A percentile compares a stretch with the other conserved stretches of the same genome.
Evolutionary conservation across 2,797 vertebrate species (phyloP).

Genomic region (Sebastes taczanowskii): DNA sequence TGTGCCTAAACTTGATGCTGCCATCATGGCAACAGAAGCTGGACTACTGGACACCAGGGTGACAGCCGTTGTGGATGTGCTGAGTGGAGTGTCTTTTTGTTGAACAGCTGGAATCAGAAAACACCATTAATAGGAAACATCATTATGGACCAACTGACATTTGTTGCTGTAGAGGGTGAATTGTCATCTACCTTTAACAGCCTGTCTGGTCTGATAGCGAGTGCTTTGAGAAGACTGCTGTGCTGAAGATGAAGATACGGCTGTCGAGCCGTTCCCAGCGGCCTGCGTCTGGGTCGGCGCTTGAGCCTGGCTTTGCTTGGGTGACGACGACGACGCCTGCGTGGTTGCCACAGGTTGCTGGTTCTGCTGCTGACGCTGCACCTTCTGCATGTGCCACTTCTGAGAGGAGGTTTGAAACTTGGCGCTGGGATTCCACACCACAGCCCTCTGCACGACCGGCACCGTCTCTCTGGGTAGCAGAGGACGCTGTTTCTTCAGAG

Average conservation of each 20-base stretch:
- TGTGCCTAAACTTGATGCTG: conserved; percentile 81
- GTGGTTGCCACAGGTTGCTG: conserved; percentile 79
- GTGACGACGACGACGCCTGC: conserved; percentile 60
- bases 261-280: conserved; percentile 39
- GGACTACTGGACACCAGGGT: conserved; percentile 93
- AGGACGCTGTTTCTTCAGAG: conserved; percentile 95
- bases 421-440: conserved; percentile 94
- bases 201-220: conserved; percentile 96
- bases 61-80: conserved; percentile 90
- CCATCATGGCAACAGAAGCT: conserved; percentile 84
- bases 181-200: conserved; percentile 90
- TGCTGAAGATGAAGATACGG: conserved; percentile 56
- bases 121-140: neutral
- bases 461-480: conserved; percentile 94
- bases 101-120: conserved; percentile 86
- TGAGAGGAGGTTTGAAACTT: conserved; percentile 98
- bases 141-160: neutral
- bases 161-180: neutral
- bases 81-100: conserved; percentile 92
- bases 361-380: conserved; percentile 92
- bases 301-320: conserved; percentile 68
- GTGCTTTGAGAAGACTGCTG: conserved; percentile 92
- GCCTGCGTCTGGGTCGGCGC: conserved; percentile 50
- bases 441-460: conserved; percentile 92
- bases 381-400: conserved; percentile 99